Evolutionary conservation across 2,888 invertebrate genomes (phyloP).

Genomic region (Glaucopsyche alexis): DNA sequence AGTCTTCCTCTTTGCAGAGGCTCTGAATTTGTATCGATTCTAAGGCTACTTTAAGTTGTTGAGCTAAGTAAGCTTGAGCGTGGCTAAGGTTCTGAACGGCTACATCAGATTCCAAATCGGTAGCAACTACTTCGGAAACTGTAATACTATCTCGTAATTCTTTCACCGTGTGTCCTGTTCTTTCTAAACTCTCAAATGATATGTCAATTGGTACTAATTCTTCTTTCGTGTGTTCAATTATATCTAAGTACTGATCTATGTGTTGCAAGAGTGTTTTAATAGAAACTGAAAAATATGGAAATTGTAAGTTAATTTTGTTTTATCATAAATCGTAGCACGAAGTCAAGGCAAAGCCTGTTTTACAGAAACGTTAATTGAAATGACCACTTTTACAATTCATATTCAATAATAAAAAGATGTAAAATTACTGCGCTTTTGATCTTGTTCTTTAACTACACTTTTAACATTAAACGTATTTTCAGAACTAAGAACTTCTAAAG

Average conservation of each 20-base stretch:
- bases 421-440: not conserved
- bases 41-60: slow-evolving; percentile 54
- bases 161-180: slow-evolving; percentile 53
- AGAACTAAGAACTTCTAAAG: not conserved
- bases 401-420: not conserved
- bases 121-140: slow-evolving; percentile 37
- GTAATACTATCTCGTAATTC: slow-evolving; percentile 53
- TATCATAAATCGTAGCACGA: not conserved
- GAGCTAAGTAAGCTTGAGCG: slow-evolving; percentile 50
- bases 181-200: slow-evolving; percentile 53
- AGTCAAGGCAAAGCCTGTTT: not conserved
- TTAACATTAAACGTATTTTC: not conserved
- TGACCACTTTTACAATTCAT: not conserved
- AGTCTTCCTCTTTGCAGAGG: slow-evolving; percentile 50
- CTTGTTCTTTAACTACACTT: not conserved
- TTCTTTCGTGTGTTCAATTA: slow-evolving; percentile 56
- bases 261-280: slow-evolving; percentile 50
- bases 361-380: not conserved
- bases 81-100: slow-evolving; percentile 35
- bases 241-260: slow-evolving; percentile 61
- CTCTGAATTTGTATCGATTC: slow-evolving; percentile 52
- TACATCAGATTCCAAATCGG: slow-evolving; percentile 35
- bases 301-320: not conserved
- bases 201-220: slow-evolving; percentile 54
- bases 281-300: slow-evolving; percentile 31